phyloP scores from a whole-genome alignment of 1,140 invertebrate genomes.

The Macrocentrus cingulum region DNA sequence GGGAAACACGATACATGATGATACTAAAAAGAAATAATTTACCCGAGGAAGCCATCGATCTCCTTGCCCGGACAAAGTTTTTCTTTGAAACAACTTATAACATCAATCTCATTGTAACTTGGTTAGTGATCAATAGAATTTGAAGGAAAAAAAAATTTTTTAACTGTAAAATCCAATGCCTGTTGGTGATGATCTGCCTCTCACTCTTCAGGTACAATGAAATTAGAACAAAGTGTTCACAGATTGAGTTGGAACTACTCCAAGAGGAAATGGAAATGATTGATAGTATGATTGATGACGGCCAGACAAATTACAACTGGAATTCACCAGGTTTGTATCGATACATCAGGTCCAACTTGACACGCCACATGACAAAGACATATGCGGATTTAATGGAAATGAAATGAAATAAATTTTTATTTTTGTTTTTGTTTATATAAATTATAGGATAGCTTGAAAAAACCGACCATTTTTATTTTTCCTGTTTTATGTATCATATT shows the following conservation, averaged over 20 bases:
- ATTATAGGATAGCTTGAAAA: too few relatives aligned
- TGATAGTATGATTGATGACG: conserved; percentile 61
- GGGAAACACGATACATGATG: conserved; percentile 68
- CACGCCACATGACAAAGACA: neutral
- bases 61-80: conserved; percentile 48
- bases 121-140: conserved; percentile 32
- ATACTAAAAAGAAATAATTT: conserved; percentile 62
- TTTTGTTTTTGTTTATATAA: too few relatives aligned
- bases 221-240: conserved; percentile 56
- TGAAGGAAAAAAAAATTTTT: too few relatives aligned
- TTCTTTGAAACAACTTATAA: conserved; percentile 41
- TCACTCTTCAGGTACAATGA: conserved; percentile 64
- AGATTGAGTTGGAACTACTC: conserved; percentile 64
- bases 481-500: too few relatives aligned
- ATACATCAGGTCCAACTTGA: conserved; percentile 4
- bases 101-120: conserved; percentile 37
- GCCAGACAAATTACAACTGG: conserved; percentile 64
- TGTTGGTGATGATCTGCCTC: too few relatives aligned
- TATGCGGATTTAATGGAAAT: too few relatives aligned
- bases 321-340: conserved; percentile 57
- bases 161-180: too few relatives aligned
- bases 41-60: conserved; percentile 60
- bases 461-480: too few relatives aligned
- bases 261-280: conserved; percentile 62
- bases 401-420: too few relatives aligned